A percentile compares a stretch with the other conserved stretches of the same genome.
phyloP scores from a whole-genome alignment of 2,888 invertebrate genomes.

The Amitus sp. region DNA sequence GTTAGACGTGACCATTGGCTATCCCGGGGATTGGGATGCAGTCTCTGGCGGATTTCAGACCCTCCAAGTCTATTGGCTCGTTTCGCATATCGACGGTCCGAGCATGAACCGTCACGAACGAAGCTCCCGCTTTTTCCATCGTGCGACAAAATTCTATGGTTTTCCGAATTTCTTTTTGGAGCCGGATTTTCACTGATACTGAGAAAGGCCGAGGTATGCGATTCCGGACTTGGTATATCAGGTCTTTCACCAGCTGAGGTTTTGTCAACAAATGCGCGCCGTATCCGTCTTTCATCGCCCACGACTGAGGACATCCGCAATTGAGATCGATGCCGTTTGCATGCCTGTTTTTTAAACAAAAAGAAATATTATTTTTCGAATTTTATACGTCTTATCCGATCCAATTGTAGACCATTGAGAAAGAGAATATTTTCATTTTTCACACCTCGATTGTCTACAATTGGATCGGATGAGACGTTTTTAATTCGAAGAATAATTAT shows the following conservation, averaged over 20 bases:
- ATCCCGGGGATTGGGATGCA: slow-evolving; percentile 84
- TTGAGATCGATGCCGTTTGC: slow-evolving; percentile 95
- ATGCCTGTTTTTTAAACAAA: slow-evolving; percentile 71
- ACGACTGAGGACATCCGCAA: slow-evolving; percentile 97
- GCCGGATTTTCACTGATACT: slow-evolving; percentile 91
- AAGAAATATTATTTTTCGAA: too few relatives aligned
- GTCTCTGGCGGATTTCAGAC: slow-evolving; percentile 77
- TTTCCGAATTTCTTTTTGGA: slow-evolving; percentile 74
- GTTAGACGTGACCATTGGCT: slow-evolving; percentile 91
- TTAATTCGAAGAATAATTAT: too few relatives aligned
- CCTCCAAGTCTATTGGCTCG: slow-evolving; percentile 76
- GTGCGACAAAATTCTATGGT: slow-evolving; percentile 85
- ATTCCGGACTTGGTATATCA: slow-evolving; percentile 81
- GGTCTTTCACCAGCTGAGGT: slow-evolving; percentile 84
- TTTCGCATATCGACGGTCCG: slow-evolving; percentile 87
- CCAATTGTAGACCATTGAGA: too few relatives aligned
- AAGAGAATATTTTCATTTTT: too few relatives aligned
- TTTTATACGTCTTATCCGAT: too few relatives aligned
- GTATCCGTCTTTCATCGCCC: slow-evolving; percentile 92
- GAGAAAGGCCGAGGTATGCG: slow-evolving; percentile 80
- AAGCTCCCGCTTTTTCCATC: slow-evolving; percentile 86
- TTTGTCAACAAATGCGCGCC: slow-evolving; percentile 85
- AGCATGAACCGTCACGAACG: slow-evolving; percentile 91
- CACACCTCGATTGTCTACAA: too few relatives aligned
- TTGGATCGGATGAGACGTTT: too few relatives aligned